Evolutionary conservation across 1,140 invertebrate species (phyloP), one percentile per base, ranked within the genome.

Genomic region (Lucilia sericata): DNA sequence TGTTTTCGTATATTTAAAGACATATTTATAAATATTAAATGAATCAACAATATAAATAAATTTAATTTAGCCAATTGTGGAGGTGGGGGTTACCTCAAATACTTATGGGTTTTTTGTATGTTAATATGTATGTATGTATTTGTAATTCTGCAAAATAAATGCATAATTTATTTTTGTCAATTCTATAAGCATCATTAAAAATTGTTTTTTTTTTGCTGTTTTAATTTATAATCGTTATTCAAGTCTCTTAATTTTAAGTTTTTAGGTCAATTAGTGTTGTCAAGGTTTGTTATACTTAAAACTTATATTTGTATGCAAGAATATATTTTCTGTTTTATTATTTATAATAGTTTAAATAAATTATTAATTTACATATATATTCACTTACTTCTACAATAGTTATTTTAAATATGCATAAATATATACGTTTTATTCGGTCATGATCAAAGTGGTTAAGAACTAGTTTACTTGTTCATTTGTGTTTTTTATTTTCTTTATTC

Each of bases 131-230:
- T 2, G n/a, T 70, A 10, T 70, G 8, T 19, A 7, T 70, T 1
- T 70, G 42, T 70, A 70, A 10, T 42, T 42, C 36, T 36, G 36
- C 36, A n/a, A 36, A 70, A 70, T 70, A n/a, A 21, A 21, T 70
- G 65, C 65, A 70, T 70, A 70, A 70, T 70, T 70, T 70, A 70
- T 70, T 70, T 21, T 70, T 70, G 65, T 70, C 65, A 70, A 70
- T 70, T 70, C n/a, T 70, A 70, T 70, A 70, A 21, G 65, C 19
- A 70, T 70, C 65, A 70, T 60, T 70, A 70, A 70, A 25, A 70
- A 25, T 70, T 19, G n/a, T 70, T 21, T 70, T 25, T 4, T 70
- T 21, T 60, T 0, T 60, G 2, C 42, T 60, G 55, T 60, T 60
- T 13, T 60, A n/a, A 2, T 10, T 70, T 70, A 70, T 70, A 55